Evolutionary conservation across 2,797 vertebrate species (phyloP).

Genomic region (Acanthurus tractus): DNA sequence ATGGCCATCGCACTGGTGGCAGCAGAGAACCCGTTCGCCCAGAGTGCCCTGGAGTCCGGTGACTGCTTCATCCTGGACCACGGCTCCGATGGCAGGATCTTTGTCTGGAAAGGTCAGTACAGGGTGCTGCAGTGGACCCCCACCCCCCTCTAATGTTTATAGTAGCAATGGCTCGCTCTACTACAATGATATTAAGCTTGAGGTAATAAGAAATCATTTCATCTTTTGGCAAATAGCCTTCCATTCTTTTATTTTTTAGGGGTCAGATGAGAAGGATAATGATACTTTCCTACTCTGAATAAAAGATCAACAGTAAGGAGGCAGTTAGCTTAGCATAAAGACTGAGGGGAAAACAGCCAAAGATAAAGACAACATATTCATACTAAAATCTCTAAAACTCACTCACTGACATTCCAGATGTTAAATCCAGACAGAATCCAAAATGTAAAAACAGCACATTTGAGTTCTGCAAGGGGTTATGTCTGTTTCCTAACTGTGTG

Average conservation of each 20-base stretch:
- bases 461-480: too few species aligned
- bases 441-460: too few species aligned
- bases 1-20: constrained; percentile 94
- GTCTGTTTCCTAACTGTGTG: too few species aligned
- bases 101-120: constrained; percentile 96
- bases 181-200: neutral
- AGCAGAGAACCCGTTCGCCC: constrained; percentile 95
- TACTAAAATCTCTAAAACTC: too few species aligned
- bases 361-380: too few species aligned
- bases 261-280: too few species aligned
- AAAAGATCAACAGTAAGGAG: too few species aligned
- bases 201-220: neutral
- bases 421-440: too few species aligned
- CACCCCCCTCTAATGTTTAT: neutral
- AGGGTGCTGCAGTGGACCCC: neutral
- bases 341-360: too few species aligned
- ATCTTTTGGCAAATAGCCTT: neutral
- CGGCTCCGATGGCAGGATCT: constrained; percentile 94
- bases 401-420: too few species aligned
- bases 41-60: constrained; percentile 90
- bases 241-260: neutral
- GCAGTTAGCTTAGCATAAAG: too few species aligned
- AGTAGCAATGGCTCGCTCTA: neutral
- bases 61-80: constrained; percentile 99
- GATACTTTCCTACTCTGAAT: too few species aligned